These are phyloP conservation scores for Mesochorus sp. DNA, from an alignment of 2,888 invertebrate genomes.

Conservation along the genomic window DNA sequence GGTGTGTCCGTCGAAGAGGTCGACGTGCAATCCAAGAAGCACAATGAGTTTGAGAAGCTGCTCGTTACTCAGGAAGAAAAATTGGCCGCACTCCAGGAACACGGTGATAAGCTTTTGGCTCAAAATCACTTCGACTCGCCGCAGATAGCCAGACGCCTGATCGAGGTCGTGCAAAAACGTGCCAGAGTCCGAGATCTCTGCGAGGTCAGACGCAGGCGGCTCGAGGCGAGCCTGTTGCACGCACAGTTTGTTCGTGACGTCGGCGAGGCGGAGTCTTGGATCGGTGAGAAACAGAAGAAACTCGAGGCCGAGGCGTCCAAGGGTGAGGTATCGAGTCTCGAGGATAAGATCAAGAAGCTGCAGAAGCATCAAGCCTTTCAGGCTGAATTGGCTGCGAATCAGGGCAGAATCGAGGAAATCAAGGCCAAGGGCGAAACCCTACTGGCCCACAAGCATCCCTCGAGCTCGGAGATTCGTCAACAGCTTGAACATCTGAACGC, in stretches of 20 bases:
- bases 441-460: conserved; percentile 88
- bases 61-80: conserved; percentile 95
- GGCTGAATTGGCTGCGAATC: conserved; percentile 94
- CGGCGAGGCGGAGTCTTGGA: conserved; percentile 95
- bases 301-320: conserved; percentile 90
- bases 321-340: conserved; percentile 91
- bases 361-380: conserved; percentile 98
- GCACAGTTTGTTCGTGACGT: conserved; percentile 96
- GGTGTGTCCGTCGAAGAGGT: conserved; percentile 94
- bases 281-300: conserved; percentile 94
- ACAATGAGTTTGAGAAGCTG: conserved; percentile 96
- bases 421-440: conserved; percentile 88
- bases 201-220: conserved; percentile 85
- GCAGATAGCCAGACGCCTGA: conserved; percentile 89
- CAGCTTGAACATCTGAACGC: conserved; percentile 88
- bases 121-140: conserved; percentile 96
- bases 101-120: conserved; percentile 92
- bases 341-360: conserved; percentile 97
- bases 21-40: conserved; percentile 93
- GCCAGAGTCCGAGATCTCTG: conserved; percentile 87
- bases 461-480: conserved; percentile 87
- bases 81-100: conserved; percentile 90
- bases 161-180: conserved; percentile 89
- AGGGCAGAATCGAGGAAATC: conserved; percentile 92
- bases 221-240: conserved; percentile 91